Percentiles rank a stretch among this genome's conserved stretches.
Conservation (phyloP, 1,140 invertebrate genomes). For the Drosophila mayri region DNA sequence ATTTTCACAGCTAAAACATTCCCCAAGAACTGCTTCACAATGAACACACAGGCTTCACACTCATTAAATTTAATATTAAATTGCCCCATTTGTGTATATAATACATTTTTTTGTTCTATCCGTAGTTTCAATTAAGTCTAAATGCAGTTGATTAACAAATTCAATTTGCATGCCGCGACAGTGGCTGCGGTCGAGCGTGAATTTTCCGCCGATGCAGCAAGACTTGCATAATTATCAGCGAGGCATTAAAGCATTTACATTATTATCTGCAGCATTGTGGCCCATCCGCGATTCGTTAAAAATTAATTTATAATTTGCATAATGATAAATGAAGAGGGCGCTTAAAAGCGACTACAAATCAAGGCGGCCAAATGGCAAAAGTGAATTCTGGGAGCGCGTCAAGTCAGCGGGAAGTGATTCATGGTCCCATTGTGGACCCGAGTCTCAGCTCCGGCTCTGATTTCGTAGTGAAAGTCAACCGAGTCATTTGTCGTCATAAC, state of each 20-base stretch:
- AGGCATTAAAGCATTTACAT: slow-evolving; percentile 48
- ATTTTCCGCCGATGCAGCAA: slow-evolving; percentile 48
- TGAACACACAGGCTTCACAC: slow-evolving; percentile 16
- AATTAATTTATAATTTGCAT: slow-evolving; percentile 78
- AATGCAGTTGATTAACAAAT: slow-evolving; percentile 77
- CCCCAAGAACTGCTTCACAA: not conserved
- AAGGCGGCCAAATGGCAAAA: slow-evolving; percentile 54
- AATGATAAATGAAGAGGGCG: slow-evolving; percentile 61
- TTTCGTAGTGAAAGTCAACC: slow-evolving; percentile 77
- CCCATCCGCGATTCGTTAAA: slow-evolving; percentile 23
- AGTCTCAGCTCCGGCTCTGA: slow-evolving; percentile 50
- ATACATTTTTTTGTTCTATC: slow-evolving; percentile 10
- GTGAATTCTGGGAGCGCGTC: slow-evolving; percentile 43
- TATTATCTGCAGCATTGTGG: slow-evolving; percentile 59
- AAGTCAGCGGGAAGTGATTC: slow-evolving; percentile 71
- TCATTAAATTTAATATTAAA: slow-evolving; percentile 48
- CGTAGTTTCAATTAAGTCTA: slow-evolving; percentile 65
- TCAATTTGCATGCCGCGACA: slow-evolving; percentile 52
- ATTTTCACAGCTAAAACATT: not conserved
- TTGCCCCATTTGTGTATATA: not conserved
- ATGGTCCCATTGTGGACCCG: slow-evolving; percentile 61
- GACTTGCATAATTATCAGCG: slow-evolving; percentile 56
- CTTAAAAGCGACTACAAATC: slow-evolving; percentile 51
- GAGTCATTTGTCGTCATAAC: slow-evolving; percentile 81
- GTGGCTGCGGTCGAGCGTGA: slow-evolving; percentile 16